A percentile compares a stretch with the other conserved stretches of the same genome.
Evolutionary conservation across 2,113 vertebrate genomes (phyloP).

Genomic region (Myotis davidii): DNA sequence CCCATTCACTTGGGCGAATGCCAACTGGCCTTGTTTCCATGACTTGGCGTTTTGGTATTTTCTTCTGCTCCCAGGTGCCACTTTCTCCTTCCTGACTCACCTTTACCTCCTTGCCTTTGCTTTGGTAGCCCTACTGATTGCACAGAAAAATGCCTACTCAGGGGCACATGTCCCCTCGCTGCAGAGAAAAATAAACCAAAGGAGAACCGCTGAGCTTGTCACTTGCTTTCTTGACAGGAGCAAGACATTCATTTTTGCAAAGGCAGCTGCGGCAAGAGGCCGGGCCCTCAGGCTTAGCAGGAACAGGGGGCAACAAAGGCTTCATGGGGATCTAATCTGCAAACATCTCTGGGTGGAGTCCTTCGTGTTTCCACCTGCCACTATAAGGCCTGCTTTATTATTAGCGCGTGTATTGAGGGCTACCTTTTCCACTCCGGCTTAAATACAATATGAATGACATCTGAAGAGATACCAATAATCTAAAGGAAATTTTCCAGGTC

Average conservation of each 20-base stretch:
- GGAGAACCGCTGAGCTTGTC: conserved; percentile 33
- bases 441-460: neutral
- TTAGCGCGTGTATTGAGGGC: neutral
- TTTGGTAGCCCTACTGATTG: neutral
- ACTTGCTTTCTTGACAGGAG: conserved; percentile 61
- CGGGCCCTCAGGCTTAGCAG: conserved; percentile 26
- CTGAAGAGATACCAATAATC: neutral
- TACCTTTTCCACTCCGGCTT: conserved; percentile 18
- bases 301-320: neutral
- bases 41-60: neutral
- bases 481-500: conserved; percentile 11
- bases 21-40: neutral
- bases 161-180: neutral
- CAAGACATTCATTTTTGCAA: conserved; percentile 61
- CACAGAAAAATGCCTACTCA: neutral
- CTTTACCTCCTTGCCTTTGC: neutral
- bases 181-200: neutral
- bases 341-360: neutral
- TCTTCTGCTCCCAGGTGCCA: neutral
- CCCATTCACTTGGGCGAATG: neutral
- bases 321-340: conserved; percentile 40
- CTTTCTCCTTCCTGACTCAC: neutral
- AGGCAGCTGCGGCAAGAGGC: conserved; percentile 49
- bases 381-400: conserved; percentile 3
- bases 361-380: conserved; percentile 19